Percentiles rank a stretch among this genome's conserved stretches.
phyloP scores from a whole-genome alignment of 2,113 vertebrate genomes.

The Amphiprion ocellaris region DNA sequence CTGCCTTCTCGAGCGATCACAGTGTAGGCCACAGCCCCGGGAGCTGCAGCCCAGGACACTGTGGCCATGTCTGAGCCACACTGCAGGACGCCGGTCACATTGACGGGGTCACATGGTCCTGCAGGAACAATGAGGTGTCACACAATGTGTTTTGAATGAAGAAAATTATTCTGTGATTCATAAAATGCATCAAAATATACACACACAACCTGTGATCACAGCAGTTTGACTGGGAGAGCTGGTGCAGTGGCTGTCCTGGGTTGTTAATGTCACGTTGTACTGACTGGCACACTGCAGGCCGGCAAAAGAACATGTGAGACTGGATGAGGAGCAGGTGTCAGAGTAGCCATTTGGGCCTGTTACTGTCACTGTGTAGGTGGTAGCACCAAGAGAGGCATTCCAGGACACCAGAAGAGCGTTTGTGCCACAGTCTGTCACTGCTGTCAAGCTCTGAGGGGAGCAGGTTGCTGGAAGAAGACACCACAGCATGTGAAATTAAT shows the following conservation, averaged over 20 bases:
- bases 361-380: conserved; percentile 59
- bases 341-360: conserved; percentile 47
- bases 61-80: conserved; percentile 69
- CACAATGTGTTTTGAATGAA: not conserved
- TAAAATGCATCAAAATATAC: conserved; percentile 4
- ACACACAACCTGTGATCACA: conserved; percentile 47
- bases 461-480: conserved; percentile 66
- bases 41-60: conserved; percentile 73
- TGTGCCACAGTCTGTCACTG: conserved; percentile 51
- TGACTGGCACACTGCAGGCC: conserved; percentile 65
- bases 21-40: conserved; percentile 63
- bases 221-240: conserved; percentile 56
- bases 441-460: conserved; percentile 53
- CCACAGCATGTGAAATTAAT: not conserved
- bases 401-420: conserved; percentile 66
- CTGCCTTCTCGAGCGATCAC: conserved; percentile 48
- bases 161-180: not conserved
- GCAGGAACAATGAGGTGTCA: not conserved
- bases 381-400: conserved; percentile 54
- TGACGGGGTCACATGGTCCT: conserved; percentile 77
- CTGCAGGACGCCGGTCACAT: conserved; percentile 63
- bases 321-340: conserved; percentile 45
- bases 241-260: conserved; percentile 51
- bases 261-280: conserved; percentile 63
- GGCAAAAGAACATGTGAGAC: conserved; percentile 60